Conservation (phyloP, 2,113 vertebrate genomes). For the Scopus umbretta region DNA sequence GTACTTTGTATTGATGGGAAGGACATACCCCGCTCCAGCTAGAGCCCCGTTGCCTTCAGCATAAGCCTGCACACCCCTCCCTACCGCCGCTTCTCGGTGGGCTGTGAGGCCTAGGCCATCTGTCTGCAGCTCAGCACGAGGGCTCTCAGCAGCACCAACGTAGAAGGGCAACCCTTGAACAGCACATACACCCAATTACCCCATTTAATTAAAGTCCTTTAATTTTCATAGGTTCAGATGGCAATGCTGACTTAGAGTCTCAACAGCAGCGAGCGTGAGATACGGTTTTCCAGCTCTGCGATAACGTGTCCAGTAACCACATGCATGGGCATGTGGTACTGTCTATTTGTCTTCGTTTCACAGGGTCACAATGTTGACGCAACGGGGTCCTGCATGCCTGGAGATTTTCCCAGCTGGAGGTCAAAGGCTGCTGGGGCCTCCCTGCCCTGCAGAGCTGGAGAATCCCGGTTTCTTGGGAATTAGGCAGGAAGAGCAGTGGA, state of each 20-base stretch:
- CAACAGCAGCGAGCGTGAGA: background rate
- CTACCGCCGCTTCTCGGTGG: rapidly evolving
- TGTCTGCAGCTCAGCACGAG: background rate
- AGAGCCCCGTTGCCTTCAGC: background rate
- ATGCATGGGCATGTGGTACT: rapidly evolving
- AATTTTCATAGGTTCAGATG: background rate
- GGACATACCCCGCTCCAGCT: background rate
- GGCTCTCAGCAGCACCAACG: background rate
- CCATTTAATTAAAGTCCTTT: background rate
- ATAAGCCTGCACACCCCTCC: background rate
- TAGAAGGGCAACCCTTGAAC: background rate
- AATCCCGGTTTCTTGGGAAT: background rate
- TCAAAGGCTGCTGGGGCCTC: background rate
- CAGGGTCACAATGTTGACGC: background rate
- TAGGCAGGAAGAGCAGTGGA: background rate
- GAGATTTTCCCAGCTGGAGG: background rate
- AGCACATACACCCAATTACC: background rate
- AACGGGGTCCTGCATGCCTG: background rate
- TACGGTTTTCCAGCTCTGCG: background rate
- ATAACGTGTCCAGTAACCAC: too few relatives aligned
- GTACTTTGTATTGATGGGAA: background rate
- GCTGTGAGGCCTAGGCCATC: background rate
- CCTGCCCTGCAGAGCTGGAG: background rate
- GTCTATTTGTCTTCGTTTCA: background rate
- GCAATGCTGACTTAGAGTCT: background rate